These are phyloP conservation scores for Otolemur garnettii DNA, from an alignment of 2,113 vertebrate genomes.

Conservation along the genomic window DNA sequence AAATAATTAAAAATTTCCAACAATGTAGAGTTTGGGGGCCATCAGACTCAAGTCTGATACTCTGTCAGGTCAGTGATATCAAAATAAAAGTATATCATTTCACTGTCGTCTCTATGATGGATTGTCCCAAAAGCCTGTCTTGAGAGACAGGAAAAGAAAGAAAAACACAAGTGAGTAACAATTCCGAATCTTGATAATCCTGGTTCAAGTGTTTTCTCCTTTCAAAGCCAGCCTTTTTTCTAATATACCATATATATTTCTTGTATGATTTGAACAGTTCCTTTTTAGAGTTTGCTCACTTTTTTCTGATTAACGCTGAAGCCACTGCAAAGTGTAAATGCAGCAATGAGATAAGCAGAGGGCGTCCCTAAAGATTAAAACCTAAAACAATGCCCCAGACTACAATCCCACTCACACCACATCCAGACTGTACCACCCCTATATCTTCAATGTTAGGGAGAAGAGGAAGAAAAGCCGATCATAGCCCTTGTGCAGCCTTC, in stretches of 20 bases:
- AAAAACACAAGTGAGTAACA: background rate
- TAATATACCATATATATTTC: background rate
- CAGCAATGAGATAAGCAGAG: background rate
- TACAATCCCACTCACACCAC: background rate
- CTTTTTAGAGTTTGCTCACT: background rate
- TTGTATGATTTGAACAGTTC: background rate
- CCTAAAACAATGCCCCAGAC: background rate
- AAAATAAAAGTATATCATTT: constrained; percentile 35
- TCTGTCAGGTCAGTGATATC: background rate
- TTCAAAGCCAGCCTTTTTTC: background rate
- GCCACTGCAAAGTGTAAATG: background rate
- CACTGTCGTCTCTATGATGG: background rate
- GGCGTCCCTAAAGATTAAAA: constrained; percentile 27
- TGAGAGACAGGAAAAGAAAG: background rate
- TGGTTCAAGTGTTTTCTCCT: background rate
- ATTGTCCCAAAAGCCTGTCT: background rate
- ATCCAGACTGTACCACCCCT: background rate
- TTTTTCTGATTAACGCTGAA: constrained; percentile 9
- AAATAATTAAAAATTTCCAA: constrained; percentile 35
- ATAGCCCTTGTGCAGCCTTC: background rate
- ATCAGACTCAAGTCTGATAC: background rate
- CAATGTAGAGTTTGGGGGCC: background rate
- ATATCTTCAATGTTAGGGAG: background rate
- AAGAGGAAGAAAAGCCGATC: background rate
- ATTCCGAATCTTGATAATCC: background rate